phyloP scores from a whole-genome alignment of 1,140 invertebrate species.

The Dinothrombium tinctorium region DNA sequence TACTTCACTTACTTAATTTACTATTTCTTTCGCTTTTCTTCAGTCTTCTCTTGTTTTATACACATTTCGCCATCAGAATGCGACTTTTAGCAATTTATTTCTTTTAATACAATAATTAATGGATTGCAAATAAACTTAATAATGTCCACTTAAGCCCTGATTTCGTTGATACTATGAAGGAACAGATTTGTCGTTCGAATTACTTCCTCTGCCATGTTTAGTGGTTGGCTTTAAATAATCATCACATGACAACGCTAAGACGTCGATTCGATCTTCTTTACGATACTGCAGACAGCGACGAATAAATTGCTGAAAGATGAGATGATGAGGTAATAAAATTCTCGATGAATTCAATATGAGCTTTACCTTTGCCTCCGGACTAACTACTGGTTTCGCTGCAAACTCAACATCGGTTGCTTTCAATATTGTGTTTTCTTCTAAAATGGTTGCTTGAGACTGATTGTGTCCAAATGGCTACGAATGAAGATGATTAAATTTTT shows the following conservation, averaged over 20 bases:
- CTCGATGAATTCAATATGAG: background rate
- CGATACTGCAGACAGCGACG: conserved; percentile 86
- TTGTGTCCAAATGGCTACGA: conserved; percentile 88
- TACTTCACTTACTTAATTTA: too few relatives aligned
- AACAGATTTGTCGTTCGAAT: conserved; percentile 3
- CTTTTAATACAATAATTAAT: too few relatives aligned
- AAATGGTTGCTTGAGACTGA: conserved; percentile 94
- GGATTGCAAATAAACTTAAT: too few relatives aligned
- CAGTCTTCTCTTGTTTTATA: too few relatives aligned
- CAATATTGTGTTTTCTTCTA: conserved; percentile 97
- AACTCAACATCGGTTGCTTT: conserved; percentile 98
- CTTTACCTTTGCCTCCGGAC: conserved; percentile 65
- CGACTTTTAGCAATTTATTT: too few relatives aligned
- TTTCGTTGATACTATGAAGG: too few relatives aligned
- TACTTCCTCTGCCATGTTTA: conserved; percentile 38
- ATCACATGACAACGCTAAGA: conserved; percentile 72
- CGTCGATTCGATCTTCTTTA: conserved; percentile 94
- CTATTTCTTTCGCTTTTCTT: too few relatives aligned
- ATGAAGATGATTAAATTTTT: too few relatives aligned
- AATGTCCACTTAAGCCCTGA: too few relatives aligned
- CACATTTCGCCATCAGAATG: too few relatives aligned
- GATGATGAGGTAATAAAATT: background rate
- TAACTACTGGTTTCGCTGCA: conserved; percentile 90
- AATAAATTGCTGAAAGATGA: conserved; percentile 60
- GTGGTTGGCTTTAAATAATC: conserved; percentile 89